Conservation (phyloP, 2,888 invertebrate genomes). For the Chironomus tentans region DNA sequence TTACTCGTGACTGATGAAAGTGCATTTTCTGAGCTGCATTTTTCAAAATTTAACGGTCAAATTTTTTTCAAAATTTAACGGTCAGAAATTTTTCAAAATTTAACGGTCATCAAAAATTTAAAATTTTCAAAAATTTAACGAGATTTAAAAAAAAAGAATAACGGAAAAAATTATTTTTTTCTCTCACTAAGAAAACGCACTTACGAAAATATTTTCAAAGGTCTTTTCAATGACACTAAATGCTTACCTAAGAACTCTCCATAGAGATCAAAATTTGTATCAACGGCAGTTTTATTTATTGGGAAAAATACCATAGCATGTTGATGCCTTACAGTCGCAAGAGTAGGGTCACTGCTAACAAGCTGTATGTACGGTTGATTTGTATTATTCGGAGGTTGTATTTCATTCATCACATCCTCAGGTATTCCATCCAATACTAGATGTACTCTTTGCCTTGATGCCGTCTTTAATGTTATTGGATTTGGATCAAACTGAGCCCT, state of each 20-base stretch:
- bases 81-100: no score
- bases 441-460: background rate
- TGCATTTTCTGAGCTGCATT: no score
- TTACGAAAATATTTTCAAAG: no score
- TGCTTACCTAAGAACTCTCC: slow-evolving; percentile 27
- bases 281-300: background rate
- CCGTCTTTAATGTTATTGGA: slow-evolving; percentile 3
- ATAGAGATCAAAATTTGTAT: slow-evolving; percentile 11
- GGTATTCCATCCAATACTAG: background rate
- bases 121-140: no score
- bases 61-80: no score
- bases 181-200: no score
- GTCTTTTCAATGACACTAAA: no score
- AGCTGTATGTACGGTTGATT: slow-evolving; percentile 2
- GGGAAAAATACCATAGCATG: background rate
- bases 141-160: no score
- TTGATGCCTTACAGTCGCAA: background rate
- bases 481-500: slow-evolving; percentile 6
- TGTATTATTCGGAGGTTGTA: background rate
- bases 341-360: background rate
- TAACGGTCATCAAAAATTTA: no score
- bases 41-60: no score
- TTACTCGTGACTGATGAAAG: background rate
- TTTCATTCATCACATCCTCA: background rate
- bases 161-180: no score